Evolutionary conservation across 1,140 invertebrate species (phyloP), one percentile per base, ranked within the genome.

Genomic region (Nixonia krombeini): DNA sequence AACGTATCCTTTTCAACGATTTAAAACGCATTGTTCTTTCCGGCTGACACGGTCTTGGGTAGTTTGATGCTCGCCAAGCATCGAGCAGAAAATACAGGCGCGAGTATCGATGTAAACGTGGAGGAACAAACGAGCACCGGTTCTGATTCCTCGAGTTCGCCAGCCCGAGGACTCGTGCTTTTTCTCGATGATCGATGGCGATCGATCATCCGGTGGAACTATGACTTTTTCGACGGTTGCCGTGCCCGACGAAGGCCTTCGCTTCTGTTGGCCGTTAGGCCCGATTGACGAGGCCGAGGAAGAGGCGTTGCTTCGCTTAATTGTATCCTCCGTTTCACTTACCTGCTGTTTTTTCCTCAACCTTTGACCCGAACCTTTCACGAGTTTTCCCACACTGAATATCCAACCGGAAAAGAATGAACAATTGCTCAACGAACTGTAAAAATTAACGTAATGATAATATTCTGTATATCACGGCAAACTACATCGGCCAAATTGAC

Each of bases 171-270:
- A 55, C 61, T 64, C 51, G 55, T 49, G 41, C 70, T 81, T 79
- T 76, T 74, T 75, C 63, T 45, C 21, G 53, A 68, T 68, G 78
- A 75, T 74, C 71, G 71, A 75, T 70, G 57, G 35, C 61, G 46
- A 81, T 81, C 78, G 75, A 81, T 81, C 79, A 80, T 81, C 63
- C 71, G 57, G 53, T 45, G 50, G 31, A 38, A 29, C 25, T 42
- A 31, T 70, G 37, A 67, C 58, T 79, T 79, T 78, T 78, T 79
- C 68, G 70, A 58, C 65, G 51, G 47, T 45, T 44, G 28, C 52
- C 45, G 37, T n/a, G 31, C 37, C 40, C 42, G 55, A 23, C 5
- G 21, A 21, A 21, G 21, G 21, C 6, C 21, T 31, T 9, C 2
- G 29, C 8, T 12, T 31, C 29, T 31, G 29, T 12, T 31, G 3